Evolutionary conservation across 1,140 invertebrate species (phyloP).

Genomic region (Propsilocerus akamusi): DNA sequence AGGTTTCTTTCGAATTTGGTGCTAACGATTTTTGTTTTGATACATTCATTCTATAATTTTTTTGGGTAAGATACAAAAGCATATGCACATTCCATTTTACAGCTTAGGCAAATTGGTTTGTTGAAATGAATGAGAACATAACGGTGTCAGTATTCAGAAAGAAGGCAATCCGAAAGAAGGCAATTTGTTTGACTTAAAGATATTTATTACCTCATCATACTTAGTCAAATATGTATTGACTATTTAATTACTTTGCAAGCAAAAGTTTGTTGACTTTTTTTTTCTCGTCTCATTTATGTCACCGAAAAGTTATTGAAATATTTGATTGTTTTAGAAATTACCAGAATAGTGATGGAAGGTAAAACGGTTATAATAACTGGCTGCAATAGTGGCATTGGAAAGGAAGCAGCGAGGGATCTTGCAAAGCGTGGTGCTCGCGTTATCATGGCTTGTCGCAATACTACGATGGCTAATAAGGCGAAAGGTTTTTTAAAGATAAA

Average conservation of each 20-base stretch:
- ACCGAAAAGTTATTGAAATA: neutral
- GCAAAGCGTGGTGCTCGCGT: slow-evolving; percentile 40
- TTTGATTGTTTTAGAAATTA: neutral
- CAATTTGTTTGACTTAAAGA: neutral
- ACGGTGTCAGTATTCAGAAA: too few species aligned
- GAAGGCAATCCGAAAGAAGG: too few species aligned
- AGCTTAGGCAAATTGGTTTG: too few species aligned
- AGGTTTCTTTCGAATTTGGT: too few species aligned
- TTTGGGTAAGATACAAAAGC: too few species aligned
- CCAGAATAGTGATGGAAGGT: slow-evolving; percentile 22
- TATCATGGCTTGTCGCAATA: slow-evolving; percentile 44
- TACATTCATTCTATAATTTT: too few species aligned
- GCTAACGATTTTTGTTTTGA: too few species aligned
- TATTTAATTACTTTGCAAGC: too few species aligned
- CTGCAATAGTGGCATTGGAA: slow-evolving; percentile 63
- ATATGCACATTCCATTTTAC: too few species aligned
- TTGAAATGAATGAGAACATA: too few species aligned
- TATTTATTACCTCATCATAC: neutral
- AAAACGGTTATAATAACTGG: slow-evolving; percentile 64
- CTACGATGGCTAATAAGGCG: slow-evolving; percentile 28
- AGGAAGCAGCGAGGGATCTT: slow-evolving; percentile 46
- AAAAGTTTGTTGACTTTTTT: too few species aligned
- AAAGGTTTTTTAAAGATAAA: slow-evolving; percentile 18
- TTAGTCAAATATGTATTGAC: neutral
- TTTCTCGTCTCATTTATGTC: neutral